These are phyloP conservation scores for Poeciliopsis prolifica DNA, from an alignment of 2,113 vertebrate species.

Conservation along the genomic window DNA sequence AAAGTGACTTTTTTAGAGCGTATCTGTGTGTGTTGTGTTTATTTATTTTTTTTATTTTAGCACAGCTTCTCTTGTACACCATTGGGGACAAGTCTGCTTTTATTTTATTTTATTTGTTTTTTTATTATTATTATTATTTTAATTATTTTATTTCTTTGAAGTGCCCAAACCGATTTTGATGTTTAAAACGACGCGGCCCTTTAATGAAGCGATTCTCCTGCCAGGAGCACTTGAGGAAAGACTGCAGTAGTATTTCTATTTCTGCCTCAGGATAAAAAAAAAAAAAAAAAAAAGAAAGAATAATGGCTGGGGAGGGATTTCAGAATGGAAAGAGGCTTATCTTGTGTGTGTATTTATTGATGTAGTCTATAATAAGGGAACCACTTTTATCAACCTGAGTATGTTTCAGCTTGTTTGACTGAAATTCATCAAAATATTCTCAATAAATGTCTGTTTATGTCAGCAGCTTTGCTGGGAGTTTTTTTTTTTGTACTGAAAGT, in stretches of 20 bases:
- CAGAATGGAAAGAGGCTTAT: not conserved
- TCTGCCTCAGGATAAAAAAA: constrained; percentile 7
- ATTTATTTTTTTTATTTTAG: not conserved
- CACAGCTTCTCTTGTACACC: not conserved
- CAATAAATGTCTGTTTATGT: not conserved
- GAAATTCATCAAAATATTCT: not conserved
- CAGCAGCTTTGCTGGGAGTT: not conserved
- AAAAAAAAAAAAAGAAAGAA: not conserved
- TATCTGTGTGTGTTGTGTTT: not conserved
- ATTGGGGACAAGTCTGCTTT: not conserved
- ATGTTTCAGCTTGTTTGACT: not conserved
- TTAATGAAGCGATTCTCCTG: constrained; percentile 7
- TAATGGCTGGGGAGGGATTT: not conserved
- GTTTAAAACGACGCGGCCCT: not conserved
- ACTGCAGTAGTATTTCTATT: constrained; percentile 16
- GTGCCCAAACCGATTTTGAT: constrained; percentile 1
- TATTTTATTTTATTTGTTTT: too few species aligned
- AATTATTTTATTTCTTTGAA: not conserved
- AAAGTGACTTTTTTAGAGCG: not conserved
- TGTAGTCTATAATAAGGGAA: constrained; percentile 2
- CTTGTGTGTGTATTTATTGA: not conserved
- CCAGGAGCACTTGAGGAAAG: not conserved
- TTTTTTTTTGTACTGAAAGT: not conserved
- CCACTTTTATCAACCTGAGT: not conserved
- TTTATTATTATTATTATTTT: too few species aligned